Evolutionary conservation across 1,140 invertebrate species (phyloP), one percentile per base, ranked within the genome.

Genomic region (Marisa cornuarietis): DNA sequence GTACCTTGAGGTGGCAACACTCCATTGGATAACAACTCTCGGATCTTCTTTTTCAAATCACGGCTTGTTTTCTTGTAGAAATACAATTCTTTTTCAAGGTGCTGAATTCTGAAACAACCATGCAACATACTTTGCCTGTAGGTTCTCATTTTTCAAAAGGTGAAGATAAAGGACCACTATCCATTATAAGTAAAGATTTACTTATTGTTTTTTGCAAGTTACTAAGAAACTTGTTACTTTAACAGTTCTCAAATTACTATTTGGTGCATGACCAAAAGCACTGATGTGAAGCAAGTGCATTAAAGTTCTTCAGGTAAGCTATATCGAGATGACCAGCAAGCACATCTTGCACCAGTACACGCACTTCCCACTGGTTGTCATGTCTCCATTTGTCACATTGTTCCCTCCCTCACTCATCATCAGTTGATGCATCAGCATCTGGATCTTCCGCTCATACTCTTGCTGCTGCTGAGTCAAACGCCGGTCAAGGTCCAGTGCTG

Each of bases 381-480:
- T 52, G 9, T 65, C 73, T 62, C 83, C 62, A 52, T 68, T 71
- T 61, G 26, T 58, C 61, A 69, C 73, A 18, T 63, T 49, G 58
- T 68, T 73, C 49, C 78, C 71, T 83, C 72, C 83, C 79, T 91
- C 88, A 63, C 77, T 68, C 79, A 84, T 82, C 76, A 78, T 76
- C 78, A 84, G 82, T 80, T 92, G 91, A n/a, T 88, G 86, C 84
- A 91, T 88, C 63, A 92, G 82, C 49, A 90, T 65, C 71, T 90
- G 87, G 66, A 92, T 91, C 80, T 92, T 91, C 80, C 90, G 87
- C 81, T 92, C 91, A 82, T 91, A 90, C 72, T 91, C 89, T 71
- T 87, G 85, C 85, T 92, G 91, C 82, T 91, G 91, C 51, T 88
- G 82, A 11, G 88, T 90, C 49, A 92, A 84, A 42, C 87, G 84